Evolutionary conservation across 1,140 invertebrate genomes (phyloP).

Genomic region (Araneus ventricosus): DNA sequence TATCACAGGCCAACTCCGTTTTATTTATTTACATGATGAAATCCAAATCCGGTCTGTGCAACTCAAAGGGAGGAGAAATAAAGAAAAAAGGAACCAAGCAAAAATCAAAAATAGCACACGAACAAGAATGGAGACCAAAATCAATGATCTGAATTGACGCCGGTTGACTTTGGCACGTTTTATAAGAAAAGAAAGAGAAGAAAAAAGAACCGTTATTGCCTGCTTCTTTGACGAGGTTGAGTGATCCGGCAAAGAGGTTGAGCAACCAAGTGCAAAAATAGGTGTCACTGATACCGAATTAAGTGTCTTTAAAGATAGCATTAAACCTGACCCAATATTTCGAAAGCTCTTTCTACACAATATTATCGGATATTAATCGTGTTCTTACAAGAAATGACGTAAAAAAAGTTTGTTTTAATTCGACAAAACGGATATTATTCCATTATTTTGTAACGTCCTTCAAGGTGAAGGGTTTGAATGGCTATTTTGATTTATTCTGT

Average conservation of each 20-base stretch:
- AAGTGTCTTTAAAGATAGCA: conserved; percentile 52
- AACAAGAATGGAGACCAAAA: conserved; percentile 8
- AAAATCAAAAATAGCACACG: conserved; percentile 21
- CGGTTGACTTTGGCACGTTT: conserved; percentile 26
- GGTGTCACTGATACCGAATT: conserved; percentile 57
- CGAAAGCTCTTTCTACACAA: conserved; percentile 24
- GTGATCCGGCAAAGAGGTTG: conserved; percentile 48
- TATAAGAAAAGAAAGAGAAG: conserved; percentile 39
- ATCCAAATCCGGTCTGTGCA: not conserved
- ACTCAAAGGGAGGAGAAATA: not conserved
- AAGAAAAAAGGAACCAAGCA: not conserved
- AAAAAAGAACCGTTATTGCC: not conserved
- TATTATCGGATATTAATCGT: not conserved
- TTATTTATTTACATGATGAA: conserved; percentile 38
- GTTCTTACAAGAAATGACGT: conserved; percentile 31
- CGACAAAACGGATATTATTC: not conserved
- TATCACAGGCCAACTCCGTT: not conserved
- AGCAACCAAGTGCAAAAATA: conserved; percentile 66
- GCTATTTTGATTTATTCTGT: not conserved
- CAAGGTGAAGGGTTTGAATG: conserved; percentile 19
- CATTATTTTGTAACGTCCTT: not conserved
- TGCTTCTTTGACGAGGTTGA: conserved; percentile 12
- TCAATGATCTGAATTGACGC: conserved; percentile 22
- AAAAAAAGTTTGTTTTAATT: not conserved
- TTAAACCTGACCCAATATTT: conserved; percentile 63